Evolutionary conservation across 2,797 vertebrate genomes (phyloP), one percentile per base, ranked within the genome.

Genomic region (Cuniculus paca): DNA sequence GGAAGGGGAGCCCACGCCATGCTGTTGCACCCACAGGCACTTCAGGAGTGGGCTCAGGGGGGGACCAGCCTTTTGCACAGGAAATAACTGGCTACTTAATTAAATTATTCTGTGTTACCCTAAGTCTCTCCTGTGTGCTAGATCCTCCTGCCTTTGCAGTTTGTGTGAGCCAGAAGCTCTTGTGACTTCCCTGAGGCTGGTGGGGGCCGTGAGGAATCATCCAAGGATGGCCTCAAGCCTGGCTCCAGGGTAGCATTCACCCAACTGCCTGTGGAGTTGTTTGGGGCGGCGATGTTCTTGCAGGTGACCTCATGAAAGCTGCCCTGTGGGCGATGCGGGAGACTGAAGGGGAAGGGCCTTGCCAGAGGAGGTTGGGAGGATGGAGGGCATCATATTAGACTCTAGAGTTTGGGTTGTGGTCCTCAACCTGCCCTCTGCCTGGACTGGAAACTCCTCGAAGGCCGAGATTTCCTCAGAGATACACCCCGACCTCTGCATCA

Each of bases 311-410:
- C 6, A 19, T n/a, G 58, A 36, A 48, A 89, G 12, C 50, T 1
- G 3, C 2, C 0, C 56, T 63, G 52, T 4, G 6, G 50, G 52
- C 24, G 34, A 11, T 39, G 24, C 3, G 0, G 2, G 0, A 16
- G n/a, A 52, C 42, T 9, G 28, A 68, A 42, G 36, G 34, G 52
- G 10, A n/a, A 17, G 24, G 34, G 0, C 13, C 16, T 48, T 28
- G 34, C n/a, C 26, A 14, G 60, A 78, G 56, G 34, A 63, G 36
- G 26, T 0, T 39, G 42, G 36, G 36, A 17, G 75, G 10, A 26
- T 1, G 28, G 39, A 48, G 19, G 12, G 20, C 20, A 11, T 60
- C 36, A 17, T 2, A 8, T 20, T 2, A 22, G n/a, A 39, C 42
- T 75, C 72, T 65, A 54, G 20, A 52, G 74, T 58, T 52, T 36